Percentiles rank a stretch among this genome's conserved stretches.
Evolutionary conservation across 2,888 invertebrate species (phyloP).

Genomic region (Oligia strigilis): DNA sequence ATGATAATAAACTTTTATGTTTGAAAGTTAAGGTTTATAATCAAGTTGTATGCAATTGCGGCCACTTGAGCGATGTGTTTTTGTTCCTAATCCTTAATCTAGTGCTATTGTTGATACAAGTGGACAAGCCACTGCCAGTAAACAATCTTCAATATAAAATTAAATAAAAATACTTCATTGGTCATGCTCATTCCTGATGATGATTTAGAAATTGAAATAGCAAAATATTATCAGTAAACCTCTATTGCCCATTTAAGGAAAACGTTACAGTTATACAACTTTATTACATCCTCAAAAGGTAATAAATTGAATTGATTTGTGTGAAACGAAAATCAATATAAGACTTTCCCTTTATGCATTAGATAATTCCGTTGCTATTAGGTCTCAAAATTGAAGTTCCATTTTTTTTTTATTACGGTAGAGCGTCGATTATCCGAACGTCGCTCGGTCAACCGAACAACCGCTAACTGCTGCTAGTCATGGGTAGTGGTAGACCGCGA

Average conservation of each 20-base stretch:
- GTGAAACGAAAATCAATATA: neutral
- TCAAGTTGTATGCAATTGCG: neutral
- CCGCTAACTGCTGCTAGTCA: too few species aligned
- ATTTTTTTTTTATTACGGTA: neutral
- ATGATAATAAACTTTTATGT: neutral
- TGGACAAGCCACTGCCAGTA: constrained; percentile 49
- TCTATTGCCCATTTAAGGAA: neutral
- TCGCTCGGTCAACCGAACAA: neutral
- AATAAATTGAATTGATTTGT: neutral
- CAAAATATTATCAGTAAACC: constrained; percentile 44
- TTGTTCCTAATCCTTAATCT: neutral
- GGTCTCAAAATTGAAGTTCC: neutral
- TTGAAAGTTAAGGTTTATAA: too few species aligned
- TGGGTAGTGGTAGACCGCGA: too few species aligned
- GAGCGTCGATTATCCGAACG: neutral
- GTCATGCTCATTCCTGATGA: constrained; percentile 80
- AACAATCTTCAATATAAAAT: constrained; percentile 65
- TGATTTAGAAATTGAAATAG: constrained; percentile 59
- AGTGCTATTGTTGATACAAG: neutral
- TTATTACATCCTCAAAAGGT: neutral
- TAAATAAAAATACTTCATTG: constrained; percentile 61
- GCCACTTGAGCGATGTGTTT: neutral
- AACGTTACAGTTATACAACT: neutral
- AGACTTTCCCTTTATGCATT: neutral
- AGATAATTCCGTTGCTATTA: neutral